A percentile compares a stretch with the other conserved stretches of the same genome.
Conservation (phyloP, 2,888 invertebrate genomes). For the Oscheius sp. region DNA sequence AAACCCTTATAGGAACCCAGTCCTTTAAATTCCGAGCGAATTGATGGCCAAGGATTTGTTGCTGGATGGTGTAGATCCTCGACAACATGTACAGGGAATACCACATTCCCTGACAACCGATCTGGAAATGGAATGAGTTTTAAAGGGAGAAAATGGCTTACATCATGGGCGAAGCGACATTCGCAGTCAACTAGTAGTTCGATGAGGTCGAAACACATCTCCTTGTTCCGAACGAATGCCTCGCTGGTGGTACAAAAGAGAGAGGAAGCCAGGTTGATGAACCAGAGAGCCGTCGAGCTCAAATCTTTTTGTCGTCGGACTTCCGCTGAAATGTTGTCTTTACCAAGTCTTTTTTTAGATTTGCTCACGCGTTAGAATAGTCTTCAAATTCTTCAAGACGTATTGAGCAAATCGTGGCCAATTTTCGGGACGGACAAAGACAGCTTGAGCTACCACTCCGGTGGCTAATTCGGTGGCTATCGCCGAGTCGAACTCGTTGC, state of each 20-base stretch:
- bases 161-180: slow-evolving; percentile 42
- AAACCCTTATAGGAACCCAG: slow-evolving; percentile 47
- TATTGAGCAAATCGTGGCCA: slow-evolving; percentile 41
- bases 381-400: slow-evolving; percentile 39
- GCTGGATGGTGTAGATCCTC: slow-evolving; percentile 37
- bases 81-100: slow-evolving; percentile 32
- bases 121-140: neutral
- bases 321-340: slow-evolving; percentile 38
- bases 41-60: slow-evolving; percentile 16
- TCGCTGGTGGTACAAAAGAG: slow-evolving; percentile 39
- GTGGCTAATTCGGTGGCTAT: slow-evolving; percentile 42
- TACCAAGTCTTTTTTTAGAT: neutral
- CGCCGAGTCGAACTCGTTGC: slow-evolving; percentile 41
- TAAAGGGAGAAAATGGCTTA: neutral
- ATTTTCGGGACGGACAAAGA: slow-evolving; percentile 33
- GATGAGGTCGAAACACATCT: slow-evolving; percentile 40
- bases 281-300: slow-evolving; percentile 41
- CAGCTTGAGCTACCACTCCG: slow-evolving; percentile 37
- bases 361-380: slow-evolving; percentile 41
- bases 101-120: slow-evolving; percentile 37
- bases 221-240: slow-evolving; percentile 43
- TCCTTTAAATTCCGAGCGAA: slow-evolving; percentile 38
- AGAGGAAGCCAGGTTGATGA: slow-evolving; percentile 38
- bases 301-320: slow-evolving; percentile 34
- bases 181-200: slow-evolving; percentile 41